These are phyloP conservation scores for Acronicta aceris DNA, from an alignment of 2,888 invertebrate genomes.

Conservation along the genomic window DNA sequence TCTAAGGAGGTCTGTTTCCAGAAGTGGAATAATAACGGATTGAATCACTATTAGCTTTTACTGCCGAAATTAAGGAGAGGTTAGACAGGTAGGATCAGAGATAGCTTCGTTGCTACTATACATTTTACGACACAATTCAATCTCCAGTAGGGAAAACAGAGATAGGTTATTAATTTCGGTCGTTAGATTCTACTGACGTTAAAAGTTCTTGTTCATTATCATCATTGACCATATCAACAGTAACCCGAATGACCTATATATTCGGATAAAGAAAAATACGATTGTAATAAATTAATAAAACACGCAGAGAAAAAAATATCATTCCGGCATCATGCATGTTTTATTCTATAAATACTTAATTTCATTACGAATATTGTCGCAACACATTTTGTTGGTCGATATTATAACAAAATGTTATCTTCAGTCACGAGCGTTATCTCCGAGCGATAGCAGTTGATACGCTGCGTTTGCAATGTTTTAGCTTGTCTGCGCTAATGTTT, in stretches of 20 bases:
- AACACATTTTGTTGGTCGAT: slow-evolving; percentile 39
- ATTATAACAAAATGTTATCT: slow-evolving; percentile 22
- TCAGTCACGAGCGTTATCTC: slow-evolving; percentile 64
- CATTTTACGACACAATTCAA: no score
- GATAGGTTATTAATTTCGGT: no score
- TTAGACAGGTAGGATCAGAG: no score
- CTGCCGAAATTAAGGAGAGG: no score
- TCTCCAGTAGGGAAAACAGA: no score
- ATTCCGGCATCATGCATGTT: not conserved
- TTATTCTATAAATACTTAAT: slow-evolving; percentile 5
- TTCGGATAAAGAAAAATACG: no score
- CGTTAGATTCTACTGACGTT: no score
- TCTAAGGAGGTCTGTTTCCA: no score
- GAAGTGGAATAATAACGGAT: no score
- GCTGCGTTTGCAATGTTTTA: slow-evolving; percentile 76
- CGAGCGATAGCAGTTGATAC: slow-evolving; percentile 74
- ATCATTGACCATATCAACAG: not conserved
- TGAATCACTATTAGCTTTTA: no score
- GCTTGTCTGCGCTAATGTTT: slow-evolving; percentile 82
- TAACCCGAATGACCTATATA: not conserved
- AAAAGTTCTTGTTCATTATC: no score
- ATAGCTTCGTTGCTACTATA: no score
- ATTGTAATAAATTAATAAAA: not conserved
- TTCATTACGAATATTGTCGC: slow-evolving; percentile 14
- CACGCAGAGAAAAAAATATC: not conserved